Evolutionary conservation across 2,113 vertebrate species (phyloP).

Genomic region (Monopterus albus): DNA sequence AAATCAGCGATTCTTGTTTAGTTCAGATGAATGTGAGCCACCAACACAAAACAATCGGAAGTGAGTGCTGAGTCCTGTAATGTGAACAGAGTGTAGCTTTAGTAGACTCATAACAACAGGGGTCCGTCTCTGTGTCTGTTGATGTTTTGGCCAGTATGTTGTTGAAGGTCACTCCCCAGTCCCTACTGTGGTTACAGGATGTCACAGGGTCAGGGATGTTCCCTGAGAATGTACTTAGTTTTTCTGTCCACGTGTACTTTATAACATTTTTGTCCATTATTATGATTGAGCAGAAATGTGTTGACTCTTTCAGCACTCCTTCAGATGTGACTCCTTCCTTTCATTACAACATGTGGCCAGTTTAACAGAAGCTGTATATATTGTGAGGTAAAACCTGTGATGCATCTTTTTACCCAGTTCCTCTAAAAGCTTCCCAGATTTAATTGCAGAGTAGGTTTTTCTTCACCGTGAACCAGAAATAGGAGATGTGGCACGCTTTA

Average conservation of each 20-base stretch:
- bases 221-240: too few species aligned
- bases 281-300: not conserved
- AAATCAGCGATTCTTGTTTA: too few species aligned
- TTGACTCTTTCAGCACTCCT: slow-evolving; percentile 3
- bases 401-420: not conserved
- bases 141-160: not conserved
- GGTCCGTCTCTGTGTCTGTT: not conserved
- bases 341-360: slow-evolving; percentile 9
- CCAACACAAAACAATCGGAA: too few species aligned
- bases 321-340: slow-evolving; percentile 12
- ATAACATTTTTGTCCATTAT: not conserved
- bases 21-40: too few species aligned
- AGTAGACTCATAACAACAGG: not conserved
- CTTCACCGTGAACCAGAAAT: not conserved
- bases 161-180: not conserved
- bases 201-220: not conserved
- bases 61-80: too few species aligned
- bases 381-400: slow-evolving; percentile 23
- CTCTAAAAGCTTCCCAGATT: slow-evolving; percentile 6
- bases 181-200: not conserved
- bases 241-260: not conserved
- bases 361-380: slow-evolving; percentile 10
- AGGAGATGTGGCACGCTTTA: not conserved
- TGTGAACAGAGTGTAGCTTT: too few species aligned
- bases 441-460: not conserved